A percentile compares a stretch with the other conserved stretches of the same genome.
Conservation (phyloP, 2,113 vertebrate genomes). For the Clupea harengus region DNA sequence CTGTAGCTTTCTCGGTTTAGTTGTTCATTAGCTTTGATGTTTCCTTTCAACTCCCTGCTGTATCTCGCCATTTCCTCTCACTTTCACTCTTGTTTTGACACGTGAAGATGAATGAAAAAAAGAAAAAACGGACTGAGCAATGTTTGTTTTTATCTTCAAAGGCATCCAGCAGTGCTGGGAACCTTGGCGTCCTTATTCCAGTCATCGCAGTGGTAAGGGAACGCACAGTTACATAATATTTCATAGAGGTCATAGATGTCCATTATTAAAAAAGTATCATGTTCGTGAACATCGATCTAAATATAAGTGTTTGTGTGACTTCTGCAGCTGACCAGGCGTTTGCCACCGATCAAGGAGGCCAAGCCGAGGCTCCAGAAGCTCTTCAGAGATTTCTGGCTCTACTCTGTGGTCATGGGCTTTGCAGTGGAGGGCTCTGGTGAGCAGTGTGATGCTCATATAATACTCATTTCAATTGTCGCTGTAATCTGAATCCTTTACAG, state of each 20-base stretch:
- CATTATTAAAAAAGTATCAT: background rate
- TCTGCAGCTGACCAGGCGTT: conserved; percentile 82
- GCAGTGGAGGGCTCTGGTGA: conserved; percentile 97
- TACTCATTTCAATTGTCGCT: no score
- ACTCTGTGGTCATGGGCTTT: conserved; percentile 98
- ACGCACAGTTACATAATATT: background rate
- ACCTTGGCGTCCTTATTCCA: conserved; percentile 94
- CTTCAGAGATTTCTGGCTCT: conserved; percentile 98
- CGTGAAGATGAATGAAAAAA: background rate
- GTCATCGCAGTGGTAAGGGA: conserved; percentile 95
- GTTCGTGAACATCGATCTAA: background rate
- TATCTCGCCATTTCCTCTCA: background rate
- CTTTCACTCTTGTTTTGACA: background rate
- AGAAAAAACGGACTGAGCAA: background rate
- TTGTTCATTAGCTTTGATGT: background rate
- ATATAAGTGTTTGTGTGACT: background rate
- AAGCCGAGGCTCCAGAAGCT: conserved; percentile 95
- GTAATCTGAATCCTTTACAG: background rate
- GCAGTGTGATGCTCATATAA: background rate
- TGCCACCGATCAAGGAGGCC: conserved; percentile 94
- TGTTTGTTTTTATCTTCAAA: conserved; percentile 48
- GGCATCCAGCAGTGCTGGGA: conserved; percentile 97
- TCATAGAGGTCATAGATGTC: background rate
- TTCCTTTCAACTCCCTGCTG: background rate
- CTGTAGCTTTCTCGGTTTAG: background rate